Evolutionary conservation across 2,888 invertebrate species (phyloP), one percentile per base, ranked within the genome.

Genomic region (Hypercompe scribonia): DNA sequence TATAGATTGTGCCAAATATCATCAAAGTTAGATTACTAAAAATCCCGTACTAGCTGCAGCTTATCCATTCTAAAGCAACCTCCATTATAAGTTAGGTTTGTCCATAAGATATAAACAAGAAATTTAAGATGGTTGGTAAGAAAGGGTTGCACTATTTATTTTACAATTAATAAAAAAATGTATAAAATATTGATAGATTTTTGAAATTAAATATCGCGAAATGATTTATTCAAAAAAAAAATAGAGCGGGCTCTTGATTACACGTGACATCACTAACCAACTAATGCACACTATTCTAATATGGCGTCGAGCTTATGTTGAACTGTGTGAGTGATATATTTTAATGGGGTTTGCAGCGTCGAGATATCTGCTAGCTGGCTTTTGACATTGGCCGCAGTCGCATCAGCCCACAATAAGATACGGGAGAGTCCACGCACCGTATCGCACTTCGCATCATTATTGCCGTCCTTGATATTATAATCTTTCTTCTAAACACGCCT

Each of bases 281-380:
- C 94, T 95, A 94, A 94, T 89, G 82, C 72, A 88, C 84, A 86
- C 80, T 82, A 83, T 84, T 82, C 83, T 91, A 91, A 92, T 90
- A 89, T 90, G 91, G 91, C 90, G 88, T 88, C 87, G 81, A 90
- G 88, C 85, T 89, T 84, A 80, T 86, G 73, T 85, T 90, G 89
- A 90, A 91, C 88, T 93, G 89, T 94, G 91, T 93, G 91, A 72
- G 71, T 93, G 92, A 92, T 89, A 89, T 79, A 90, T 95, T 95
- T 95, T 95, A 88, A 94, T 95, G 92, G 94, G 95, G 95, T 96
- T 93, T 96, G 90, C 96, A 96, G 96, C 96, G 93, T 96, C 96
- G 93, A 96, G 96, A 90, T 96, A 96, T 89, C 96, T 96, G 90
- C 96, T 96, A 89, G 95, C 96, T 93, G 96, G 96, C 93, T 96